These are phyloP conservation scores for Hippocampus guttulatus DNA, from an alignment of 2,113 vertebrate species.

Conservation along the genomic window DNA sequence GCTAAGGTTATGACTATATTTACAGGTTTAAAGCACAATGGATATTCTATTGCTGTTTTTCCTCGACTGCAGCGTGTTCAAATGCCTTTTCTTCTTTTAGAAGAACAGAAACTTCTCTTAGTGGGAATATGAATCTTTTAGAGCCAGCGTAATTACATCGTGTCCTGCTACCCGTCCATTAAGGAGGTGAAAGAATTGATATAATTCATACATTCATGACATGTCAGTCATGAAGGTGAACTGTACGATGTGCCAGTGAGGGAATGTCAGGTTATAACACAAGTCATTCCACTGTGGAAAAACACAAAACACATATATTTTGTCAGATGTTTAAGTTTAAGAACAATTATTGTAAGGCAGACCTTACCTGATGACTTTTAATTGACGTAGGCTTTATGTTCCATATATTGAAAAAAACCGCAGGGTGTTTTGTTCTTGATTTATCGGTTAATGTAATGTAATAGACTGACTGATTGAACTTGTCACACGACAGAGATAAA, in stretches of 20 bases:
- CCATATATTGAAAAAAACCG: constrained; percentile 46
- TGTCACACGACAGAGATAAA: constrained; percentile 66
- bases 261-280: constrained; percentile 37
- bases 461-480: constrained; percentile 73
- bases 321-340: constrained; percentile 31
- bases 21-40: background rate
- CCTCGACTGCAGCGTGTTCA: constrained; percentile 15
- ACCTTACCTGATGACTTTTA: constrained; percentile 43
- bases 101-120: constrained; percentile 8
- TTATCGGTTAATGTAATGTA: constrained; percentile 68
- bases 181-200: constrained; percentile 43
- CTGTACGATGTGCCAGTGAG: constrained; percentile 12
- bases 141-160: constrained; percentile 42
- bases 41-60: constrained; percentile 40
- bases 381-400: constrained; percentile 61
- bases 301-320: constrained; percentile 35
- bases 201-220: constrained; percentile 50
- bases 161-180: constrained; percentile 42
- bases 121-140: constrained; percentile 49
- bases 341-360: constrained; percentile 49
- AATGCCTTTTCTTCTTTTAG: constrained; percentile 30
- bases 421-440: constrained; percentile 55
- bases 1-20: background rate
- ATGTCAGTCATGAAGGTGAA: constrained; percentile 21
- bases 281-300: constrained; percentile 20